Conservation (phyloP, 2,888 invertebrate species). For the Cantharis lateralis region DNA sequence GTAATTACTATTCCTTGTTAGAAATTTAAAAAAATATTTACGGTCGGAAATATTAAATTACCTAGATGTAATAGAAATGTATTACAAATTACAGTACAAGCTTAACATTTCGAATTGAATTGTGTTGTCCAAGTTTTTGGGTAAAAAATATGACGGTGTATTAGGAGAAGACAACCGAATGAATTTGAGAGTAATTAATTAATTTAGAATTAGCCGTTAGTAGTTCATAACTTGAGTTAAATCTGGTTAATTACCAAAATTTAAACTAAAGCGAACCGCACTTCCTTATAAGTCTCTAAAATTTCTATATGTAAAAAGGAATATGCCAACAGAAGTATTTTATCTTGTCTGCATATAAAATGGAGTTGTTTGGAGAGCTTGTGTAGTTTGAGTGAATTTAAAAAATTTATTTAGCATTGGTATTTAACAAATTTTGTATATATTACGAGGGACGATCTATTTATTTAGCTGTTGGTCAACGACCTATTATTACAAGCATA, state of each 20-base stretch:
- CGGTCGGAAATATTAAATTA: too few species aligned
- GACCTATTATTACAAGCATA: constrained; percentile 20
- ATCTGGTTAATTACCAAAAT: neutral
- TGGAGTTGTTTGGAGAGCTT: neutral
- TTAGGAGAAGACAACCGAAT: neutral
- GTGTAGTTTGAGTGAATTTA: neutral
- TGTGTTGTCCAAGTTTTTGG: neutral
- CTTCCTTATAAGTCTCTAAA: neutral
- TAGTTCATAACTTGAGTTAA: neutral
- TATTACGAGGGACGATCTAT: constrained; percentile 2
- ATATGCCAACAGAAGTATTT: neutral
- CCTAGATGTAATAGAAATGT: too few species aligned
- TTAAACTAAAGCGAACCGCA: neutral
- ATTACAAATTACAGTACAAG: too few species aligned
- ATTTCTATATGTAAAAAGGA: neutral
- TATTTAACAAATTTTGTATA: neutral
- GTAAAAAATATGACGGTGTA: neutral
- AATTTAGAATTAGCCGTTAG: neutral
- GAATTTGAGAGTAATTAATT: neutral
- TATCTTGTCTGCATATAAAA: neutral
- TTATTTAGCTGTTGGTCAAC: constrained; percentile 20
- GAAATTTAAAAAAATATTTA: too few species aligned
- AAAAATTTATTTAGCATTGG: neutral
- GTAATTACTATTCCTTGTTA: too few species aligned
- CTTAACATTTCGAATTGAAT: neutral